phyloP scores from a whole-genome alignment of 2,113 vertebrate species.

The Sisor rabdophorus region DNA sequence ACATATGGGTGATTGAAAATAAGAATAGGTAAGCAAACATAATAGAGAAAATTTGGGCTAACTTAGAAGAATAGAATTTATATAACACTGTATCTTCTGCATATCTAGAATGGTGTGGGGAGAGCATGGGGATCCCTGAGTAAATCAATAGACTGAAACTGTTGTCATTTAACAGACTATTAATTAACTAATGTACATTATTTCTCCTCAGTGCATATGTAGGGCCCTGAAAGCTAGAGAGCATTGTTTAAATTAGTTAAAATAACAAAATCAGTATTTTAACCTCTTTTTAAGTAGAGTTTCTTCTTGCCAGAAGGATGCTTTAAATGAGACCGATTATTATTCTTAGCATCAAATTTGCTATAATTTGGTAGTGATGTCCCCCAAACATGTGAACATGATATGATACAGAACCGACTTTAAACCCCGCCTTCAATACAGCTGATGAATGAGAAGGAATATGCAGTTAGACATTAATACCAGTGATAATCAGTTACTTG shows the following conservation, averaged over 20 bases:
- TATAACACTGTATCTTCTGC: conserved; percentile 28
- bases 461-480: conserved; percentile 61
- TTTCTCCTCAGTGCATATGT: conserved; percentile 76
- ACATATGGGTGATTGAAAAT: background rate
- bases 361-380: conserved; percentile 58
- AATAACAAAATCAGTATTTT: conserved; percentile 50
- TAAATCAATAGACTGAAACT: conserved; percentile 93
- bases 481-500: conserved; percentile 68
- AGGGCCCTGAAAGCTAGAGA: conserved; percentile 76
- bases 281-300: conserved; percentile 40
- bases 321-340: conserved; percentile 64
- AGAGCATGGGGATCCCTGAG: conserved; percentile 59
- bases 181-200: conserved; percentile 97
- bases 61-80: background rate
- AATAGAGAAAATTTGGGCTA: background rate
- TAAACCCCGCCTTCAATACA: conserved; percentile 62
- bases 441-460: conserved; percentile 68
- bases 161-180: conserved; percentile 95
- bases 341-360: conserved; percentile 70
- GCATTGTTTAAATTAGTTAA: conserved; percentile 61
- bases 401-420: conserved; percentile 59
- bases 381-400: conserved; percentile 61
- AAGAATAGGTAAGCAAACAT: background rate
- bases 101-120: conserved; percentile 52
- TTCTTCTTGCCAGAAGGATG: conserved; percentile 57